Evolutionary conservation across 1,140 invertebrate genomes (phyloP), one percentile per base, ranked within the genome.

Genomic region (Apolygus lucorum): DNA sequence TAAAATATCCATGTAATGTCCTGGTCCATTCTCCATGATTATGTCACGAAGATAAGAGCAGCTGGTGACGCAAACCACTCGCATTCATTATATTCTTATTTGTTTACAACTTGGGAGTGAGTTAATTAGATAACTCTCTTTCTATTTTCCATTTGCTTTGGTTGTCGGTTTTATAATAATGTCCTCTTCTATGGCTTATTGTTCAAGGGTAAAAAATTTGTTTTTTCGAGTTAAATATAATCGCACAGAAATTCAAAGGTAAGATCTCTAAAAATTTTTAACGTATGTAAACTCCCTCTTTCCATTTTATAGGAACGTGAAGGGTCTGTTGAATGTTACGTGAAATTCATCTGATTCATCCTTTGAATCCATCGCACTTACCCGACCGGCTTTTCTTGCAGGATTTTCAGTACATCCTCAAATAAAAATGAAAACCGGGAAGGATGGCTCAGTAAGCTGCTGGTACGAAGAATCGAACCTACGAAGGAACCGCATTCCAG

Each of bases 401-500:
- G 4, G 4, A 42, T 42, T 42, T 42, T 8, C 34, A 42, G 17
- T 17, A 42, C 34, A 42, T 8, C 34, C 17, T 42, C 34, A 17
- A 42, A 8, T 42, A 4, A 42, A 17, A 42, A 42, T 42, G 70
- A 71, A 24, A 49, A 25, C 14, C 24, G 79, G 62, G 91, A 93
- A 81, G 87, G 90, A 75, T 96, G 93, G 92, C 82, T 96, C 54
- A 92, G 88, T 71, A 96, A 95, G 79, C 80, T 96, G 34, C 80
- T 95, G 68, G 93, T 95, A 27, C 83, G 92, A 72, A 92, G 89
- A 79, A 94, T 96, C 77, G 92, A 96, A 78, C 92, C 94, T 2
- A 94, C 91, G 0, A 96, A 95, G 78, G 93, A 97, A 78, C 92
- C 95, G 2, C 95, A 98, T 79, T 97, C 95, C 74, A 86, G 91